phyloP scores from a whole-genome alignment of 2,113 vertebrate species.

The Boulengeromyrus knoepffleri region DNA sequence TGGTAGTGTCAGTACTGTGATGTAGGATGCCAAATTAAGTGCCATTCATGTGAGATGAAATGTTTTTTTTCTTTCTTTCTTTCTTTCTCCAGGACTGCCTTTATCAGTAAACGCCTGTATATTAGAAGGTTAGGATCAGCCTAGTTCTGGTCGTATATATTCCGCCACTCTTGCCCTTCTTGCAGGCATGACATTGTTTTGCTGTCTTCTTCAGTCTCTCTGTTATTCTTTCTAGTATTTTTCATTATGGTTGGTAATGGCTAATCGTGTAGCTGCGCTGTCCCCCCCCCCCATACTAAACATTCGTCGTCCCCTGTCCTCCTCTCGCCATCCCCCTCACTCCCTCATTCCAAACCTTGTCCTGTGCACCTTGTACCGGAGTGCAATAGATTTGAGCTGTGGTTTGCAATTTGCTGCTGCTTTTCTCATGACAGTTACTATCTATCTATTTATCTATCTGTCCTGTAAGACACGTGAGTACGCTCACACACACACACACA shows the following conservation, averaged over 20 bases:
- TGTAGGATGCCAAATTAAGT: slow-evolving; percentile 2
- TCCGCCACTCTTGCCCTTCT: background rate
- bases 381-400: slow-evolving; percentile 18
- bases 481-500: background rate
- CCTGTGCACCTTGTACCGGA: slow-evolving; percentile 16
- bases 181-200: slow-evolving; percentile 19
- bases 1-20: background rate
- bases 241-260: slow-evolving; percentile 16
- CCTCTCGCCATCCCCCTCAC: background rate
- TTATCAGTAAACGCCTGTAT: background rate
- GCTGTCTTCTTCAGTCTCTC: slow-evolving; percentile 13
- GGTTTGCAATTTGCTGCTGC: slow-evolving; percentile 17
- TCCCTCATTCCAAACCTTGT: slow-evolving; percentile 15
- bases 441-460: background rate
- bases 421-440: slow-evolving; percentile 11
- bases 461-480: slow-evolving; percentile 6
- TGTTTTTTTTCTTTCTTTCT: background rate
- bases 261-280: slow-evolving; percentile 16
- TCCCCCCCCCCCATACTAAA: slow-evolving; percentile 14
- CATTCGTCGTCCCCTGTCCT: background rate
- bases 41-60: slow-evolving; percentile 4
- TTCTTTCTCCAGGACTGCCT: slow-evolving; percentile 1
- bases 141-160: background rate
- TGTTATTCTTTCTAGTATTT: slow-evolving; percentile 7
- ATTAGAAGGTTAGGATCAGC: background rate